A percentile compares a stretch with the other conserved stretches of the same genome.
phyloP scores from a whole-genome alignment of 2,797 vertebrate genomes.

The Leuciscus waleckii region DNA sequence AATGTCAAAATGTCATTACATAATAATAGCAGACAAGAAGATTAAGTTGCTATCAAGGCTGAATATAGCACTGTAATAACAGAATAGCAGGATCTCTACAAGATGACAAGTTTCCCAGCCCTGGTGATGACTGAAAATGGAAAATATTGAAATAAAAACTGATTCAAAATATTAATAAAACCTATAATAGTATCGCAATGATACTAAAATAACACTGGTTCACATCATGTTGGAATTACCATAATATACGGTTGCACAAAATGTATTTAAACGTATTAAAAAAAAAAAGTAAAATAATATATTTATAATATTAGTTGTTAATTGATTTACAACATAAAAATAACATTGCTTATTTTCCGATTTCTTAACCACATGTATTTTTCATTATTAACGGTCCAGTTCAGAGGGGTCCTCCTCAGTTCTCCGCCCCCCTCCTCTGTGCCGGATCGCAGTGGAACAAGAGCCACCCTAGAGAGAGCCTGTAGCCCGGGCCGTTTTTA shows the following conservation, averaged over 20 bases:
- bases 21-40: neutral
- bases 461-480: slow-evolving; percentile 61
- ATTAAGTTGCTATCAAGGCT: neutral
- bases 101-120: neutral
- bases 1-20: neutral
- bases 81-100: neutral
- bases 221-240: neutral
- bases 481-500: slow-evolving; percentile 59
- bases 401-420: neutral
- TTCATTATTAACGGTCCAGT: neutral
- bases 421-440: neutral
- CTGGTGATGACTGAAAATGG: neutral
- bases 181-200: neutral
- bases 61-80: neutral
- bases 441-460: slow-evolving; percentile 54
- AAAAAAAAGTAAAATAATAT: neutral
- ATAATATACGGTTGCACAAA: neutral
- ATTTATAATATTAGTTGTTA: neutral
- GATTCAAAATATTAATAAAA: neutral
- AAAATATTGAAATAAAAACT: neutral
- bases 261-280: too few relatives aligned
- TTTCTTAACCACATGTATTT: neutral
- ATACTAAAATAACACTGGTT: neutral
- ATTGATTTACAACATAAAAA: neutral
- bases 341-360: neutral